A percentile compares a stretch with the other conserved stretches of the same genome.
These are phyloP conservation scores for Pipa parva DNA, from an alignment of 2,113 vertebrate species.

Conservation along the genomic window DNA sequence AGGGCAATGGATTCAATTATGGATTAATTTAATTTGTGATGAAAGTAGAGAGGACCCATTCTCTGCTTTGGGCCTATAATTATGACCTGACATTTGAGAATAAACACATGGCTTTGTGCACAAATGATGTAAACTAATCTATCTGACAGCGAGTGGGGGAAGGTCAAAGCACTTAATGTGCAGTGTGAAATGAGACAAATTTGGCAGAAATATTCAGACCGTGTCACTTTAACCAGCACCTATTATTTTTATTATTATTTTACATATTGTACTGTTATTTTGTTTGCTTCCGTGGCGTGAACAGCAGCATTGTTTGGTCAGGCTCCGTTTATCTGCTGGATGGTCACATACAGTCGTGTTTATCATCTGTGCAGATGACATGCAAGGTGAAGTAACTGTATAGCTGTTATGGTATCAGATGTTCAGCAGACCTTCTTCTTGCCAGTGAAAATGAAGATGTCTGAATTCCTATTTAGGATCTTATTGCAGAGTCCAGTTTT, in stretches of 20 bases:
- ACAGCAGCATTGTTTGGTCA: neutral
- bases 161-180: too few relatives aligned
- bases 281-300: neutral
- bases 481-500: slow-evolving; percentile 7
- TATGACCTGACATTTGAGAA: too few relatives aligned
- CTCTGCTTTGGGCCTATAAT: too few relatives aligned
- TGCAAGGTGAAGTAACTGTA: slow-evolving; percentile 15
- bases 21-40: too few relatives aligned
- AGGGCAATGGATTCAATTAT: too few relatives aligned
- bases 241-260: neutral
- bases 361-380: neutral
- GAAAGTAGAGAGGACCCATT: too few relatives aligned
- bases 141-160: too few relatives aligned
- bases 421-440: neutral
- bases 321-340: neutral
- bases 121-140: too few relatives aligned
- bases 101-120: too few relatives aligned
- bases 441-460: slow-evolving; percentile 28
- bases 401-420: neutral
- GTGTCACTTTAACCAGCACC: too few relatives aligned
- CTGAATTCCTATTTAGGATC: neutral
- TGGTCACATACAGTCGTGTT: neutral
- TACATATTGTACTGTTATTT: neutral
- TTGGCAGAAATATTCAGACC: too few relatives aligned
- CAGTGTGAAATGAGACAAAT: too few relatives aligned